Evolutionary conservation across 2,797 vertebrate species (phyloP), one percentile per base, ranked within the genome.

Genomic region (Sebastiscus albofasciatus): DNA sequence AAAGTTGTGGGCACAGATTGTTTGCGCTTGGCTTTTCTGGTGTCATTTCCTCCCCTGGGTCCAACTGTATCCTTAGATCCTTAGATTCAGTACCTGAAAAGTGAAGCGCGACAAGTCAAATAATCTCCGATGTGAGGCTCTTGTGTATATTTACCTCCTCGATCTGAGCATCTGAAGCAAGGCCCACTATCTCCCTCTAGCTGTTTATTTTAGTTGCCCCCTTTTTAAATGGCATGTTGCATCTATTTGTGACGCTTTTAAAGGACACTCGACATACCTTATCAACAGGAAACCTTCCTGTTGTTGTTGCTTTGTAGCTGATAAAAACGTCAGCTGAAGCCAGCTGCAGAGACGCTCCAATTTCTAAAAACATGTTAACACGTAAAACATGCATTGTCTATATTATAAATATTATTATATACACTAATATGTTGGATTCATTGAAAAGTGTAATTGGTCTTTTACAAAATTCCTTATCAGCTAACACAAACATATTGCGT

Each of bases 171-270:
- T 29, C 52, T 74, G 5, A 72, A 59, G 26, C 14, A 27, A 84
- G 33, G 22, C 58, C 70, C 66, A 24, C 24, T 81, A 82, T 87
- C 89, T 86, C 86, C 84, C 62, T 83, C 79, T 82, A 72, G 81
- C 82, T 86, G 77, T 80, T 86, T 83, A 87, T 89, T 77, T 84
- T n/a, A 66, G 46, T 34, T 58, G 14, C 6, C 36, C 42, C 24
- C 36, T 39, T 39, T 60, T 73, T 62, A 69, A 79, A 72, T 5
- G 36, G 39, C 42, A 56, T 6, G 54, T 60, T 83, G 69, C 24
- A 27, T 88, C 82, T 89, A 90, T 93, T 93, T 90, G 56, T 67
- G 72, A 82, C 26, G 72, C 77, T 64, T 88, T 87, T 66, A 86
- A 81, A 78, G 70, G 71, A 62, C 76, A 36, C 84, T 88, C 80